A percentile compares a stretch with the other conserved stretches of the same genome.
Evolutionary conservation across 1,140 invertebrate species (phyloP).

Genomic region (Micrasema longulum): DNA sequence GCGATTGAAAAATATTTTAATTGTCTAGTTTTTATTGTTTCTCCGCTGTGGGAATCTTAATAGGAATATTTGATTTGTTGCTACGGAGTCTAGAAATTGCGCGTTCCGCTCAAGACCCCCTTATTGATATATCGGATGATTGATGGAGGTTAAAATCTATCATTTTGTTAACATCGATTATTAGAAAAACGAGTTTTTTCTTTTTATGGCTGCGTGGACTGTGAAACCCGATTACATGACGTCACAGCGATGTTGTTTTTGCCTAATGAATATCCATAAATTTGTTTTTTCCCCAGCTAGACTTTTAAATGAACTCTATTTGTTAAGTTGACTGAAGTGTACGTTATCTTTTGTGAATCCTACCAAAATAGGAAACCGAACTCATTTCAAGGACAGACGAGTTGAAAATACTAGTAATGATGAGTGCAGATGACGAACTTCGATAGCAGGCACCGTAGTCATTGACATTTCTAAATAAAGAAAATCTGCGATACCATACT

Average conservation of each 20-base stretch:
- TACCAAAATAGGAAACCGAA: neutral
- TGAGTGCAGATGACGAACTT: slow-evolving; percentile 34
- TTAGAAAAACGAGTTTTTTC: slow-evolving; percentile 1
- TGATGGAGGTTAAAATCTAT: slow-evolving; percentile 4
- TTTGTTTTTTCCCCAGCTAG: slow-evolving; percentile 24
- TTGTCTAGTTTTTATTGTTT: slow-evolving; percentile 30
- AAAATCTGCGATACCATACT: neutral
- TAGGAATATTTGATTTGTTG: too few species aligned
- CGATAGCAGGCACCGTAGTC: slow-evolving; percentile 37
- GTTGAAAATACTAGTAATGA: slow-evolving; percentile 1
- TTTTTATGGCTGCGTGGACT: neutral
- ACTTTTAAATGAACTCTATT: neutral
- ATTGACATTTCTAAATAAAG: neutral
- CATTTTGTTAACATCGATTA: too few species aligned
- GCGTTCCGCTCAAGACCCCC: neutral
- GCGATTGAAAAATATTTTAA: slow-evolving; percentile 37
- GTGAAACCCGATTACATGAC: slow-evolving; percentile 25
- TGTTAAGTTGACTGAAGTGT: neutral
- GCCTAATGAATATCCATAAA: neutral
- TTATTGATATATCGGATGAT: neutral
- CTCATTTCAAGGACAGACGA: neutral
- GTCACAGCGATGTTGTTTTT: neutral
- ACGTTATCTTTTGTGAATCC: neutral
- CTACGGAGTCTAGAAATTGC: too few species aligned
- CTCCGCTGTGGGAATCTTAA: neutral